These are phyloP conservation scores for Sturnus vulgaris DNA, from an alignment of 2,113 vertebrate species.

Conservation along the genomic window DNA sequence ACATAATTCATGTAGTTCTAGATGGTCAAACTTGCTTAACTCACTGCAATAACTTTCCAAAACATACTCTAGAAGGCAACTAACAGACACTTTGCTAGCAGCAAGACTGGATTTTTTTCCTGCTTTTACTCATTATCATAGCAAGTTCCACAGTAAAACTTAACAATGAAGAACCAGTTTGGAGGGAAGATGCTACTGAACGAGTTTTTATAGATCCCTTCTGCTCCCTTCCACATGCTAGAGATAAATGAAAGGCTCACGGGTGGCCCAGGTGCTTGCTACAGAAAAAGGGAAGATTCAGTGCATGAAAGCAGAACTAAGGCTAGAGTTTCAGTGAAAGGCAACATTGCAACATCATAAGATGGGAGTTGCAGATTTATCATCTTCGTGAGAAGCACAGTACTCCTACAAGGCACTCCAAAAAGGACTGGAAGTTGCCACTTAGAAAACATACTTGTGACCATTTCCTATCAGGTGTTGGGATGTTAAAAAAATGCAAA, in stretches of 20 bases:
- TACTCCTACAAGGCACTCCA: background rate
- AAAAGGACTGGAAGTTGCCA: background rate
- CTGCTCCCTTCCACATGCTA: background rate
- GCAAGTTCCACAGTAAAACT: background rate
- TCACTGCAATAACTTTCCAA: background rate
- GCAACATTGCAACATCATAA: background rate
- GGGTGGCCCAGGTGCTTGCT: background rate
- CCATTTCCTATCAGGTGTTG: background rate
- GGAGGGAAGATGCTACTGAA: background rate
- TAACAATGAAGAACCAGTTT: background rate
- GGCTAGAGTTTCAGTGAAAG: background rate
- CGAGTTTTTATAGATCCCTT: background rate
- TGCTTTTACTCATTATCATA: background rate
- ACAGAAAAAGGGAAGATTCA: background rate
- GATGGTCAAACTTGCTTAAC: background rate
- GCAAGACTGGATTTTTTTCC: background rate
- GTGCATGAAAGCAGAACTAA: background rate
- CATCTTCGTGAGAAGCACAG: background rate
- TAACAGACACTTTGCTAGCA: background rate
- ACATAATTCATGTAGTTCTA: background rate
- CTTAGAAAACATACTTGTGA: background rate
- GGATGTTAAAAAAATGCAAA: background rate
- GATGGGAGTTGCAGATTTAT: background rate
- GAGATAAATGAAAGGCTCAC: background rate
- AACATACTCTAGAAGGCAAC: background rate